Conservation (phyloP, 2,113 vertebrate genomes). For the Psittacus erithacus region DNA sequence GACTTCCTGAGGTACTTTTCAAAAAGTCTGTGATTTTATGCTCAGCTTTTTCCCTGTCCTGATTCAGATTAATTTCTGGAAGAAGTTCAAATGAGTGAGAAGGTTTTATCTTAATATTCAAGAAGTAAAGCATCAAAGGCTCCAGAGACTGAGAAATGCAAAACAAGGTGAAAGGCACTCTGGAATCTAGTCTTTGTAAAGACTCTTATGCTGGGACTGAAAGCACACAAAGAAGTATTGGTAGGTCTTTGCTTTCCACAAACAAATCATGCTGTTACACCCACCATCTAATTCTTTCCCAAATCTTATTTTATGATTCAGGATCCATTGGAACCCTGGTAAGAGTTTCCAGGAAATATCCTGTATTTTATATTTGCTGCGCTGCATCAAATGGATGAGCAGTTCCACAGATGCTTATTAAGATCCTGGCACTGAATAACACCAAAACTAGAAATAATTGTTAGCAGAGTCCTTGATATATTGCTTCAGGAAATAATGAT, state of each 20-base stretch:
- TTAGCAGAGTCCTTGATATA: background rate
- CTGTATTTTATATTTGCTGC: background rate
- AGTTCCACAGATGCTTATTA: background rate
- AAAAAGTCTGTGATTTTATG: background rate
- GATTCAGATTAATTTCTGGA: background rate
- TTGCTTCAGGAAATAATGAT: conserved; percentile 36
- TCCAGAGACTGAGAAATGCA: background rate
- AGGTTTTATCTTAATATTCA: background rate
- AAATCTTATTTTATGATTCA: background rate
- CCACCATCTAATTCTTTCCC: background rate
- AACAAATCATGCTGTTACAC: background rate
- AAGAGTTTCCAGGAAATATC: background rate
- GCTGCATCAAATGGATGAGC: background rate
- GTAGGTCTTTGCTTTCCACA: background rate
- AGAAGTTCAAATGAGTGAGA: background rate
- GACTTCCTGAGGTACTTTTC: background rate
- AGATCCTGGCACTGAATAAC: background rate
- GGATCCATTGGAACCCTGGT: background rate
- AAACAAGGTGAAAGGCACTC: background rate
- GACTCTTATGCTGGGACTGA: background rate
- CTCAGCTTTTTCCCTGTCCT: background rate
- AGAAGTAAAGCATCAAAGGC: background rate
- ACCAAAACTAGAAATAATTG: conserved; percentile 3
- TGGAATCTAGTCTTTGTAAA: background rate
- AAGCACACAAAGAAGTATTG: background rate